A percentile compares a stretch with the other conserved stretches of the same genome.
Conservation (phyloP, 1,140 invertebrate species). For the Sminthurides bifidus region DNA sequence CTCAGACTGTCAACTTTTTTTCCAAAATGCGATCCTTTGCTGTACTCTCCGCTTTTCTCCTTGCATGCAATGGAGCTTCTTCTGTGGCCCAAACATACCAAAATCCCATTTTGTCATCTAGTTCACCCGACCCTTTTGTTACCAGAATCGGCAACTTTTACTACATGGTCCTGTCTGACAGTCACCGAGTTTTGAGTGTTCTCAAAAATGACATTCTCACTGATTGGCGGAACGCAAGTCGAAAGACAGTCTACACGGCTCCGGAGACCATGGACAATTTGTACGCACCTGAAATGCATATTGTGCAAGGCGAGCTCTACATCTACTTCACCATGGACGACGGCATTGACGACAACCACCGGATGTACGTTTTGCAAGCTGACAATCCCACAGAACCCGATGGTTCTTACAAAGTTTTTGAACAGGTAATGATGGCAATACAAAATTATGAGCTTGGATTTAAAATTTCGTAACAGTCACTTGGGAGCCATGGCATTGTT, state of each 20-base stretch:
- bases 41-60: too few species aligned
- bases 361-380: constrained; percentile 20
- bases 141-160: constrained; percentile 1
- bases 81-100: too few species aligned
- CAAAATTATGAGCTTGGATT: too few species aligned
- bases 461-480: too few species aligned
- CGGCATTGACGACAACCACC: constrained; percentile 16
- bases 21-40: too few species aligned
- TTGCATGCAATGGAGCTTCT: too few species aligned
- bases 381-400: constrained; percentile 8
- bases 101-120: constrained; percentile 10
- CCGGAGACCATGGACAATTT: not conserved
- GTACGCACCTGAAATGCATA: constrained; percentile 8
- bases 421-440: too few species aligned
- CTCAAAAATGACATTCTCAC: constrained; percentile 8
- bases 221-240: constrained; percentile 7
- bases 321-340: constrained; percentile 27
- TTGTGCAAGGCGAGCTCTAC: constrained; percentile 19
- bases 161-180: constrained; percentile 10
- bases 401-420: constrained; percentile 10
- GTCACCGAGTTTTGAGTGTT: constrained; percentile 10
- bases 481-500: too few species aligned
- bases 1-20: too few species aligned
- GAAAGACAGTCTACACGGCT: constrained; percentile 4
- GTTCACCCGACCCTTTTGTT: constrained; percentile 13